Base-by-base conservation (phyloP, 2,113 vertebrate genomes). In the Oryzias celebensis region DNA sequence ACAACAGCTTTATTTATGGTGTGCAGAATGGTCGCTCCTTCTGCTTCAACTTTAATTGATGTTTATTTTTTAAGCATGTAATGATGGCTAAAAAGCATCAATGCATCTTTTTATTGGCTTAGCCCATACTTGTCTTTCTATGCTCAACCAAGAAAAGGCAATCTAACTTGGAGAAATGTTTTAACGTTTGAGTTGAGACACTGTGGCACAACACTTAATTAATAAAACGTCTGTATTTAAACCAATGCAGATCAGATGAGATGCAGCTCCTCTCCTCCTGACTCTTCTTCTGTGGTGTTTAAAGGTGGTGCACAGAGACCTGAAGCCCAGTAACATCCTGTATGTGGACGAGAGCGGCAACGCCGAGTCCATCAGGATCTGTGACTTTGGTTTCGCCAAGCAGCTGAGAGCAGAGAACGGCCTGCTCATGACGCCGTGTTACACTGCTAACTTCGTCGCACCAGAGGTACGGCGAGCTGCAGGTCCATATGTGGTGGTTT, bases 241-340 rank as follows among this genome's bases (percentile, higher is more conserved):
- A 23, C 13, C 20, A 12, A 4, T 14, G 18, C 2, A 15, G 6
- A 7, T 52, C 50, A 26, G 22, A 15, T 5, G 17, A 3, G 5
- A 28, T 36, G 22, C 46, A 49, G 1, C 18, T 41, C 47, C n/a
- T 10, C 31, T 15, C 41, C 7, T 13, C 0, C 4, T 28, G 23
- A 52, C 49, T 52, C 16, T 26, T 3, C 47, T 49, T 24, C 3
- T 46, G 22, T 48, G 64, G 36, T 50, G 2, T n/a, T 18, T 59
- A 0, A 87, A 99, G 96, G 94, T 99, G 58, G 96, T 99, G 73
- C 97, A 99, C 86, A 86, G 96, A 75, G 97, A 99, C 89, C 93
- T 98, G 87, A 99, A 99, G 68, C 96, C 97, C 77, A 99, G 97
- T 77, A 99, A 99, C 91, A 98, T 98, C 90, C 94, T 98, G 18